phyloP scores from a whole-genome alignment of 2,113 vertebrate species.

The Epinephelus cyanopodus region DNA sequence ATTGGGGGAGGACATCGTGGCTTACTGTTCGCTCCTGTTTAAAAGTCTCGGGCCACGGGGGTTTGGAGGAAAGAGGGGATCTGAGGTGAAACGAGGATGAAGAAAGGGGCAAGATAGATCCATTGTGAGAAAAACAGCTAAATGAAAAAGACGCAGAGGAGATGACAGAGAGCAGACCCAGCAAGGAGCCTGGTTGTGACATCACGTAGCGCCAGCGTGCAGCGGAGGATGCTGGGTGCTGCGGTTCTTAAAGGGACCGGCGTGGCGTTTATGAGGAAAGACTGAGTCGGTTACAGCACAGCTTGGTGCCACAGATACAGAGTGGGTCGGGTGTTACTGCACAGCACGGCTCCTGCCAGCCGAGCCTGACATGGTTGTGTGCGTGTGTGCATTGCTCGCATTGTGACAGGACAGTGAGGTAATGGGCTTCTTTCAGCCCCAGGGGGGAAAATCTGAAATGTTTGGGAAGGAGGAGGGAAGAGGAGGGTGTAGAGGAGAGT shows the following conservation, averaged over 20 bases:
- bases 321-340: constrained; percentile 66
- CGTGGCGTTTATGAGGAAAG: constrained; percentile 52
- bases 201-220: constrained; percentile 68
- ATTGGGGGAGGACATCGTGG: constrained; percentile 51
- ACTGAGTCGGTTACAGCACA: constrained; percentile 70
- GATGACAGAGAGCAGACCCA: constrained; percentile 61
- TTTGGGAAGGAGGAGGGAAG: constrained; percentile 44
- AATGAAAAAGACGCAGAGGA: constrained; percentile 46
- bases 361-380: constrained; percentile 55
- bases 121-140: constrained; percentile 45
- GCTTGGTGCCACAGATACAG: constrained; percentile 72
- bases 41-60: constrained; percentile 32
- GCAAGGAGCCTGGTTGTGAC: constrained; percentile 72
- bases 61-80: constrained; percentile 41
- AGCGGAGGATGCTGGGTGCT: constrained; percentile 78
- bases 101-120: constrained; percentile 62
- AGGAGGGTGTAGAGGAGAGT: constrained; percentile 45
- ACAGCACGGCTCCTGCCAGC: constrained; percentile 77
- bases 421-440: constrained; percentile 67
- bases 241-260: constrained; percentile 79
- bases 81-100: constrained; percentile 41
- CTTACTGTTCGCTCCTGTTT: constrained; percentile 57
- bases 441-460: constrained; percentile 61
- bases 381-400: constrained; percentile 34
- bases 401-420: constrained; percentile 75